Evolutionary conservation across 2,888 invertebrate species (phyloP), one percentile per base, ranked within the genome.

Genomic region (Heliconius charithonia): DNA sequence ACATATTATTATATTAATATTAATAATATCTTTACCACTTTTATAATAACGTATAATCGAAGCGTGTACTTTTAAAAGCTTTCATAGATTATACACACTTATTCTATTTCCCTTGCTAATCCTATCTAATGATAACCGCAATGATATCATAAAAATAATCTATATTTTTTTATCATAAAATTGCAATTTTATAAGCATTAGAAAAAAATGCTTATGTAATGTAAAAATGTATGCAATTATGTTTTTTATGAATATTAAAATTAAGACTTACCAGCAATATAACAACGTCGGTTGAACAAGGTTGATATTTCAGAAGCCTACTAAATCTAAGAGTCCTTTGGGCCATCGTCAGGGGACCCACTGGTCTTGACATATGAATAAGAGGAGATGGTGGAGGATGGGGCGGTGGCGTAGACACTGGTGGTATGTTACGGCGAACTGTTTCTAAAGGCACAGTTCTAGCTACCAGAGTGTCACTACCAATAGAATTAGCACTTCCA

Each of bases 401-500:
- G 65, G 92, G 89, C 22, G 92, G 92, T 75, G 95, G 94, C 1
- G 95, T 95, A 65, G 95, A 95, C 70, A 90, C 85, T 37, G 96
- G 95, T 27, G 90, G 89, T 12, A 92, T 88, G 83, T 87, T 90
- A 51, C 96, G 93, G 29, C 91, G 95, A 0, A 97, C 97, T 0
- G 97, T 97, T 85, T 97, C 97, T 81, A 97, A 85, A 0, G 97
- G 97, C 75, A 97, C 97, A 45, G 96, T 96, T 84, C 96, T 95
- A 13, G 97, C 97, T 66, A 97, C 96, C 83, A 97, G 89, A 72
- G 96, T 96, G 85, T 97, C 97, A 89, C 97, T 97, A 27, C 97
- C 95, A 2, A 97, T 95, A 84, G 97, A 97, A 95, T 96, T 97
- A 81, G 95, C 96, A 86, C 96, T 96, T 63, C 96, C 96, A 81